A percentile compares a stretch with the other conserved stretches of the same genome.
Conservation (phyloP, 1,140 invertebrate species). For the Leptonema lineaticorne region DNA sequence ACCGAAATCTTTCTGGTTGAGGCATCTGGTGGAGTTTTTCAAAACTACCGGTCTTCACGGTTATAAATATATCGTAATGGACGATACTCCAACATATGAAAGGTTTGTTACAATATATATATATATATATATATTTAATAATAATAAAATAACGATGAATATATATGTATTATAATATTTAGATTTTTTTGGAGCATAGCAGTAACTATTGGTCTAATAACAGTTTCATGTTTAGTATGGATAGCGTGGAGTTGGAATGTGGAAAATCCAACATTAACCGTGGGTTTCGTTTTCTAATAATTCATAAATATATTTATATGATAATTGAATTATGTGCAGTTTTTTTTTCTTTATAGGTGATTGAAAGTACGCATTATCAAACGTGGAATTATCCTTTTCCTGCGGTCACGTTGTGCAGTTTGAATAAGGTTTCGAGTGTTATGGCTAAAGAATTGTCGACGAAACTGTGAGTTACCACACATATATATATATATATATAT, state of each 20-base stretch:
- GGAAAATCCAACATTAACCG: conserved; percentile 51
- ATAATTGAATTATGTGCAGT: background rate
- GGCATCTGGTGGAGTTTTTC: conserved; percentile 45
- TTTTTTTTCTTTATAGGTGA: conserved; percentile 56
- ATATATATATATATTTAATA: background rate
- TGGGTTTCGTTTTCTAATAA: conserved; percentile 38
- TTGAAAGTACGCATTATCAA: conserved; percentile 68
- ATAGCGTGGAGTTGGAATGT: conserved; percentile 54
- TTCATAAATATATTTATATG: background rate
- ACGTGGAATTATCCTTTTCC: conserved; percentile 72
- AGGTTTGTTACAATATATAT: conserved; percentile 34
- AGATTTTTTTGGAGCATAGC: conserved; percentile 54
- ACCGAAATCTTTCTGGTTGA: conserved; percentile 28
- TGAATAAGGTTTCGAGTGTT: conserved; percentile 61
- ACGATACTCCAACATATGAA: conserved; percentile 42
- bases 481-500: too few relatives aligned
- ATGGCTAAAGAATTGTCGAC: conserved; percentile 49
- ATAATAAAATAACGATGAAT: background rate
- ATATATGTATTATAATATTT: conserved; percentile 25
- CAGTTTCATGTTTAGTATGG: conserved; percentile 50
- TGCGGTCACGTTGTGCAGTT: conserved; percentile 67
- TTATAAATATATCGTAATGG: conserved; percentile 43
- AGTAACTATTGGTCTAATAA: conserved; percentile 49
- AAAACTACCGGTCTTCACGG: conserved; percentile 50
- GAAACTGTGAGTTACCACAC: conserved; percentile 54